Percentiles rank a stretch among this genome's conserved stretches.
These are phyloP conservation scores for Acrocephalus arundinaceus DNA, from an alignment of 2,113 vertebrate species.

Conservation along the genomic window DNA sequence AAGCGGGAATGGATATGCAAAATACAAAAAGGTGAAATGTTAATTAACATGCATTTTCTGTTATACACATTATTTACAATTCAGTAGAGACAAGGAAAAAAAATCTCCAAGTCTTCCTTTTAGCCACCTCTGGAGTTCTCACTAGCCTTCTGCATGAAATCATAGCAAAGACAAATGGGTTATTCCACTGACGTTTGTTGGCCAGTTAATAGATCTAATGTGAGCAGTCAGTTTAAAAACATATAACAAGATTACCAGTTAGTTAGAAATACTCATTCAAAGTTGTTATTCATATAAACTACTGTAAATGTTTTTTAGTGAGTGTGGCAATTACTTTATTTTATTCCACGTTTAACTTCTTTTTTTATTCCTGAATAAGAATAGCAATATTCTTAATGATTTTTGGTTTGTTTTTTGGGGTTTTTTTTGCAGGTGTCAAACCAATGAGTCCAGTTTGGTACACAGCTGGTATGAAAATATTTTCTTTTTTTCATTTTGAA, in stretches of 20 bases:
- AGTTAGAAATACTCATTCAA: neutral
- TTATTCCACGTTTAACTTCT: neutral
- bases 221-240: neutral
- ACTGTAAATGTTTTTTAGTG: neutral
- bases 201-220: neutral
- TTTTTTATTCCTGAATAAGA: neutral
- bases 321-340: neutral
- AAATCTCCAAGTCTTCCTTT: neutral
- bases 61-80: neutral
- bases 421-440: conserved; percentile 78
- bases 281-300: neutral
- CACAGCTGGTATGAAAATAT: conserved; percentile 82
- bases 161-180: neutral
- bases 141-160: neutral
- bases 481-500: neutral
- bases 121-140: neutral
- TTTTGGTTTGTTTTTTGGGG: neutral
- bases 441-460: conserved; percentile 87
- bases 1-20: conserved; percentile 95
- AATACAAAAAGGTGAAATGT: conserved; percentile 83
- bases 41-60: neutral
- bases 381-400: neutral
- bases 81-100: neutral
- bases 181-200: neutral
- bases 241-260: neutral